A percentile compares a stretch with the other conserved stretches of the same genome.
Evolutionary conservation across 1,140 invertebrate genomes (phyloP).

Genomic region (Sinella curviseta): DNA sequence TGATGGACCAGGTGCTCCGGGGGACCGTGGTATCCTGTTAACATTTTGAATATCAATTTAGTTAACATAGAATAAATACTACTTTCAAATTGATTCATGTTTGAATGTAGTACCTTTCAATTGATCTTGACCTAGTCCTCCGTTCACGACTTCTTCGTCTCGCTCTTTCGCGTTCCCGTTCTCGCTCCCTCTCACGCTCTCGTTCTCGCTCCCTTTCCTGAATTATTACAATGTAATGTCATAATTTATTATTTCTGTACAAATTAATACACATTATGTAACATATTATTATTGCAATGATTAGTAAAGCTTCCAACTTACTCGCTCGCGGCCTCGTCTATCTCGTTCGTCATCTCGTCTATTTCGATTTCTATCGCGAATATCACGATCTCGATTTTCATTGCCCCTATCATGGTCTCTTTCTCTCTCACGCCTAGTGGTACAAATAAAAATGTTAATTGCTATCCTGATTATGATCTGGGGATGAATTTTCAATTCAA

Average conservation of each 20-base stretch:
- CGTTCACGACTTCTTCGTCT: conserved; percentile 45
- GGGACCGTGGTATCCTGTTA: conserved; percentile 34
- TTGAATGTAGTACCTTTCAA: background rate
- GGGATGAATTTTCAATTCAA: too few relatives aligned
- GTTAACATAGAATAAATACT: background rate
- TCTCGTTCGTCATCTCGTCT: conserved; percentile 36
- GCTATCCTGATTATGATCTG: background rate
- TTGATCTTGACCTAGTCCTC: conserved; percentile 38
- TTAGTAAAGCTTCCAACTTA: background rate
- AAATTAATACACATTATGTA: background rate
- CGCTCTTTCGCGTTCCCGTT: conserved; percentile 64
- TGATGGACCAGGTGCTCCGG: conserved; percentile 26
- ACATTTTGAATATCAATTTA: background rate
- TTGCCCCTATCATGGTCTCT: conserved; percentile 51
- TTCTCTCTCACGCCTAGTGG: too few relatives aligned
- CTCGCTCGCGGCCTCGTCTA: conserved; percentile 42
- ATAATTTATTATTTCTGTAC: conserved; percentile 1
- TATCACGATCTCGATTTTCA: conserved; percentile 44
- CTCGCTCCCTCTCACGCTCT: conserved; percentile 54
- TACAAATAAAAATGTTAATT: background rate
- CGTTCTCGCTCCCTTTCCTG: conserved; percentile 54
- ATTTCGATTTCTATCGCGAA: conserved; percentile 40
- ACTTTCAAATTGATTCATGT: background rate
- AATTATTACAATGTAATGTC: background rate
- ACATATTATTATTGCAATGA: background rate